A percentile compares a stretch with the other conserved stretches of the same genome.
Evolutionary conservation across 2,888 invertebrate genomes (phyloP).

Genomic region (Incurvaria masculella): DNA sequence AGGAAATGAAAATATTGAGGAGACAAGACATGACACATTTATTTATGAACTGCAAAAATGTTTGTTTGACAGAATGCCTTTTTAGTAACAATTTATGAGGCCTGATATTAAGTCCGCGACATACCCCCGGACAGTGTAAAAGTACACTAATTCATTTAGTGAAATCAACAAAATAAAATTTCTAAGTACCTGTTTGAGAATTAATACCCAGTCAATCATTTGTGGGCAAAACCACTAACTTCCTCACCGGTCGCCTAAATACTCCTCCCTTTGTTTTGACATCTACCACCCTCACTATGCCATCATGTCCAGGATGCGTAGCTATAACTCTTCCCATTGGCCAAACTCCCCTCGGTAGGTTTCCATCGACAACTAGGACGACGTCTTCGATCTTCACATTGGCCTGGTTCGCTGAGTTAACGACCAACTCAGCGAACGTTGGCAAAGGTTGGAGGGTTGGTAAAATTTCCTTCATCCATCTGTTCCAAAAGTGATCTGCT

Average conservation of each 20-base stretch:
- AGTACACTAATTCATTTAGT: no score
- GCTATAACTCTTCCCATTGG: constrained; percentile 2
- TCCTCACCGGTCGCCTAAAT: background rate
- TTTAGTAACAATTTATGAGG: no score
- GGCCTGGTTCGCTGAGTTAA: background rate
- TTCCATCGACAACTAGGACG: constrained; percentile 3
- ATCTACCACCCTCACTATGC: constrained; percentile 4
- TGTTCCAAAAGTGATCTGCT: constrained; percentile 4
- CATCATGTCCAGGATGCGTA: constrained; percentile 1
- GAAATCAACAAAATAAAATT: no score
- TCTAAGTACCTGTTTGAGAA: no score
- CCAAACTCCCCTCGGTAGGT: constrained; percentile 3
- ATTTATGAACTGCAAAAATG: no score
- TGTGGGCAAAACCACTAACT: background rate
- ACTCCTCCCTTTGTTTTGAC: constrained; percentile 1
- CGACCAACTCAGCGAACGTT: background rate
- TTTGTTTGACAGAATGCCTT: no score
- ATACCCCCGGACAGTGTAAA: no score
- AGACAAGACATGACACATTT: no score
- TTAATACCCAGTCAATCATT: no score
- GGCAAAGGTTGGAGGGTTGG: background rate
- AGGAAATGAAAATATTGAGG: no score
- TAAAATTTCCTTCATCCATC: constrained; percentile 5
- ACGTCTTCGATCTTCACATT: no score
- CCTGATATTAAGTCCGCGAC: no score